Conservation (phyloP, 1,140 invertebrate species). For the Drosophila malerkotliana region DNA sequence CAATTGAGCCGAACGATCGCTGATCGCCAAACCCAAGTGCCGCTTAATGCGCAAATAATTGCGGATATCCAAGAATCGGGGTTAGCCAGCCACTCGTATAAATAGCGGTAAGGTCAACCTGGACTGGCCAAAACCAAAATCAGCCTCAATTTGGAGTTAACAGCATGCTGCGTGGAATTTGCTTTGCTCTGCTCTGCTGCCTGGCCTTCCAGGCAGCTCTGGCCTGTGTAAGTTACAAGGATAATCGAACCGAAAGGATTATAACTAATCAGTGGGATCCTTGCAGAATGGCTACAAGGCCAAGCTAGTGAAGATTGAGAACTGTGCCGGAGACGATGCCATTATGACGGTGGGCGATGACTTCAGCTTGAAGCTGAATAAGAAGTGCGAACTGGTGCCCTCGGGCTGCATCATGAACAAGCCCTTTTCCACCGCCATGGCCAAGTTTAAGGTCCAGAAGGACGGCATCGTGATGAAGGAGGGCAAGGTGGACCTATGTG, state of each 20-base stretch:
- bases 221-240: constrained; percentile 68
- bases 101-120: constrained; percentile 30
- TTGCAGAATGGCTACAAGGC: constrained; percentile 79
- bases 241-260: not conserved
- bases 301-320: constrained; percentile 74
- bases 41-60: constrained; percentile 78
- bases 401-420: constrained; percentile 73
- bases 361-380: constrained; percentile 74
- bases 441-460: constrained; percentile 74
- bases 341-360: constrained; percentile 63
- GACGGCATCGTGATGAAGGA: constrained; percentile 77
- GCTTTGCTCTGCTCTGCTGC: constrained; percentile 46
- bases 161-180: constrained; percentile 51
- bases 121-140: constrained; percentile 14
- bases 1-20: constrained; percentile 81
- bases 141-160: not conserved
- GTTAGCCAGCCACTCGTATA: constrained; percentile 46
- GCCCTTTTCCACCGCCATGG: constrained; percentile 65
- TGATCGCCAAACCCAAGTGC: constrained; percentile 54
- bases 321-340: constrained; percentile 70
- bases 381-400: constrained; percentile 79
- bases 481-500: constrained; percentile 77
- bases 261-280: not conserved
- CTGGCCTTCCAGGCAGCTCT: constrained; percentile 48
- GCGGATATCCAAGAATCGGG: constrained; percentile 16